phyloP scores from a whole-genome alignment of 2,888 invertebrate genomes.

The Hypomecis punctinalis region DNA sequence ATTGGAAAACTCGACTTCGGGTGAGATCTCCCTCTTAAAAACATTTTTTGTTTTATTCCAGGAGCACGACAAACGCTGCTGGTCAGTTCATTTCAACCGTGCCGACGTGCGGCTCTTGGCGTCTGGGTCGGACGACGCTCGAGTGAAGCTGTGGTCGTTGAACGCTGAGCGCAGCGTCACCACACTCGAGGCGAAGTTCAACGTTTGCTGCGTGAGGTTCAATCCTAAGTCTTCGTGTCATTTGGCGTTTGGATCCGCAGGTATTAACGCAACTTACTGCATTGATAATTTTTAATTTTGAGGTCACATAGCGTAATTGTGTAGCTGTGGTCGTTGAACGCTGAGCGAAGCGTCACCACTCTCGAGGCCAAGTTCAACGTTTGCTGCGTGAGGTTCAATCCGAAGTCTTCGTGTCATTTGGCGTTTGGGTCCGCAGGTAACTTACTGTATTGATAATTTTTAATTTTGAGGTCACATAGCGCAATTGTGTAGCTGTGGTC shows the following conservation, averaged over 20 bases:
- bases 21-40: too few species aligned
- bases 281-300: too few species aligned
- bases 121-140: slow-evolving; percentile 96
- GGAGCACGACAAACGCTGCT: slow-evolving; percentile 97
- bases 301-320: too few species aligned
- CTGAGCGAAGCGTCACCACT: slow-evolving; percentile 92
- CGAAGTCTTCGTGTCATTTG: slow-evolving; percentile 91
- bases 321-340: slow-evolving; percentile 96
- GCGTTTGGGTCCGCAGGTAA: slow-evolving; percentile 96
- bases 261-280: too few species aligned
- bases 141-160: slow-evolving; percentile 97
- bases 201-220: slow-evolving; percentile 96
- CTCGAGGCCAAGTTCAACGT: slow-evolving; percentile 97
- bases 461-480: too few species aligned
- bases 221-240: slow-evolving; percentile 90
- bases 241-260: slow-evolving; percentile 96
- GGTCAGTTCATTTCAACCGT: slow-evolving; percentile 98
- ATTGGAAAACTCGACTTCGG: too few species aligned
- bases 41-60: slow-evolving; percentile 57
- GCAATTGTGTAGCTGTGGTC: slow-evolving; percentile 98
- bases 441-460: too few species aligned
- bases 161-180: slow-evolving; percentile 92
- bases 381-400: slow-evolving; percentile 93
- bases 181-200: slow-evolving; percentile 96
- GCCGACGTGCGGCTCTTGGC: slow-evolving; percentile 95